Base-by-base conservation (phyloP, 2,888 invertebrate species). In the Fragum whitleyi region DNA sequence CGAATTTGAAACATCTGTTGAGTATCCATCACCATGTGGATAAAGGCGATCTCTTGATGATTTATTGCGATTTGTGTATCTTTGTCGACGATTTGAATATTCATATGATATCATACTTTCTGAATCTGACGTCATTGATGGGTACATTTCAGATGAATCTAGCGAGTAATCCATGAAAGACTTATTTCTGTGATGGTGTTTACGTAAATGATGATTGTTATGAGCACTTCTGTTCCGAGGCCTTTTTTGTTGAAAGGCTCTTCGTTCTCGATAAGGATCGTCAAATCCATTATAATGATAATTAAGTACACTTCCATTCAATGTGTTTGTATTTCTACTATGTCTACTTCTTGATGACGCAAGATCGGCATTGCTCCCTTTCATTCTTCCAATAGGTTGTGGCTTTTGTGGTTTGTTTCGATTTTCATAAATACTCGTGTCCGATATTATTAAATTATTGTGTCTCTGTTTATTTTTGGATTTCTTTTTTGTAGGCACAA, bases 241-340 rank as follows among this genome's bases (percentile, higher is more conserved):
- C 39, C 57, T 39, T 32, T 28, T 28, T 9, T 36, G 26, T 42
- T 42, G 59, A 42, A 59, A 9, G 47, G 68, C 36, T 23, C 69
- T 51, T 68, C 65, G 74, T 83, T 85, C 83, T 47, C 83, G 70
- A 68, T 77, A 85, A 21, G 85, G 85, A 29, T 85, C 85, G 28
- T 85, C 81, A 70, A 85, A 85, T 14, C 83, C 77, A 65, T 85
- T 85, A 36, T 77, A 81, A 65, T 57, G 59, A 78, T 83, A 83
- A 53, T 80, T 71, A 32, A 78, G 71, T 16, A 78, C 78, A 81
- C 87, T 87, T 19, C 87, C 74, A 55, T 85, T 87, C 16, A 90
- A 57, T 9, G 90, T 90, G 69, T 90, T 85, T 7, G 90, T 90
- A 71, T 90, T 90, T 55, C 90, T 79, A 55, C 83, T 83, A 61